These are phyloP conservation scores for Orthonychiurus folsomi DNA, from an alignment of 2,888 invertebrate genomes.

Conservation along the genomic window DNA sequence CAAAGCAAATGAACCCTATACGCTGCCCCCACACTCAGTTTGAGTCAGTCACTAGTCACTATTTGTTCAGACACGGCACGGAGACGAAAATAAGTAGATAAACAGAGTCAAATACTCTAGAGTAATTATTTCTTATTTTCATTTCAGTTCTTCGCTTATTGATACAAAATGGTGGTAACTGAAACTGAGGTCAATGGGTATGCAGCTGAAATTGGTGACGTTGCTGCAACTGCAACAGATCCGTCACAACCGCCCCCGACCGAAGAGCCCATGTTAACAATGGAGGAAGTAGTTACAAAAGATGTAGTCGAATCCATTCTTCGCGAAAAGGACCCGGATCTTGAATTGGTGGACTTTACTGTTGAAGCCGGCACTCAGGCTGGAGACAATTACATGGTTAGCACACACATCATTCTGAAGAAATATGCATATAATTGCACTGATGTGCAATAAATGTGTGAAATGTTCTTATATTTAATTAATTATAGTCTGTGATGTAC, in stretches of 20 bases:
- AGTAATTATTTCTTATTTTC: too few species aligned
- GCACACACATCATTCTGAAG: too few species aligned
- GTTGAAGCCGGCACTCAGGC: conserved; percentile 26
- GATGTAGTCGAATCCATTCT: conserved; percentile 30
- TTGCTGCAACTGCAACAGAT: background rate
- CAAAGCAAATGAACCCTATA: too few species aligned
- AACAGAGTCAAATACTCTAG: too few species aligned
- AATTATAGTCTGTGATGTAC: conserved; percentile 39
- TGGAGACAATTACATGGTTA: conserved; percentile 39
- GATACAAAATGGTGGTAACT: background rate
- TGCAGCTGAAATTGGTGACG: background rate
- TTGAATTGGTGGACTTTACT: conserved; percentile 20
- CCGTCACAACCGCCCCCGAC: background rate
- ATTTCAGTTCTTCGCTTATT: too few species aligned
- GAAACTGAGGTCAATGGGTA: background rate
- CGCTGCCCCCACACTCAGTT: too few species aligned
- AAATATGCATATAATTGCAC: too few species aligned
- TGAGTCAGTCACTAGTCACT: too few species aligned
- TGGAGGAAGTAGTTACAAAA: conserved; percentile 35
- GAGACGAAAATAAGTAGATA: too few species aligned
- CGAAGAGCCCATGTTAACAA: conserved; percentile 2
- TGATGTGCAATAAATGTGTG: too few species aligned
- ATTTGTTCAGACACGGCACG: too few species aligned
- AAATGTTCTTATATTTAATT: too few species aligned
- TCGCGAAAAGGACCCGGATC: conserved; percentile 21